Percentiles rank a stretch among this genome's conserved stretches.
Conservation (phyloP, 2,888 invertebrate species). For the Lomographa bimaculata region DNA sequence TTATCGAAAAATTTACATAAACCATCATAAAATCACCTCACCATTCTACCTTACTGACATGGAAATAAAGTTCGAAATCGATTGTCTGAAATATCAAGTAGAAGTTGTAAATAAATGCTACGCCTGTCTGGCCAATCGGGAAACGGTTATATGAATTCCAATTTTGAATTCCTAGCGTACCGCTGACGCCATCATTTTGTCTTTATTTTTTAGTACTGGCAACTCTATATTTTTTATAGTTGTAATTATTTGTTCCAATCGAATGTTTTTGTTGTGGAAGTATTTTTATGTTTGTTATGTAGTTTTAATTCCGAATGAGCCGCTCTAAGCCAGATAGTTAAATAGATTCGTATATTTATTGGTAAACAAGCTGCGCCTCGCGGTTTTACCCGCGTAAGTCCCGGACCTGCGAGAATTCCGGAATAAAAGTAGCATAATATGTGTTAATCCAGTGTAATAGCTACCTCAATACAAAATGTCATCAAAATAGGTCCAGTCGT, state of each 20-base stretch:
- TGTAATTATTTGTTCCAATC: constrained; percentile 25
- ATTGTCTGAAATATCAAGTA: not conserved
- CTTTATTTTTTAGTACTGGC: constrained; percentile 33
- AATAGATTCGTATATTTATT: too few species aligned
- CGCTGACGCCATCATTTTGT: constrained; percentile 53
- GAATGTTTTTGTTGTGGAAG: constrained; percentile 26
- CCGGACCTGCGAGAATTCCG: too few species aligned
- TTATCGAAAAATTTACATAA: constrained; percentile 45
- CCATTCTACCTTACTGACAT: constrained; percentile 16
- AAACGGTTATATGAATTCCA: constrained; percentile 51
- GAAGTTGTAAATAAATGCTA: constrained; percentile 42
- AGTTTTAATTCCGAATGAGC: constrained; percentile 10
- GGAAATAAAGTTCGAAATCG: constrained; percentile 28
- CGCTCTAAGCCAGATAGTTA: too few species aligned
- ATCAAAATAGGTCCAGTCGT: too few species aligned
- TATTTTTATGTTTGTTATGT: constrained; percentile 26
- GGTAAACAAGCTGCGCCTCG: too few species aligned
- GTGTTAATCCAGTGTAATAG: too few species aligned
- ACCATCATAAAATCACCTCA: constrained; percentile 12
- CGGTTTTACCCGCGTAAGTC: too few species aligned
- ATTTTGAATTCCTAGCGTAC: constrained; percentile 59
- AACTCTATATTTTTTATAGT: constrained; percentile 30
- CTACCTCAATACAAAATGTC: too few species aligned
- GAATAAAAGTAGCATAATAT: too few species aligned
- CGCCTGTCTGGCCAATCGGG: constrained; percentile 58